Evolutionary conservation across 2,113 vertebrate species (phyloP), one percentile per base, ranked within the genome.

Genomic region (Ammodytes dubius): DNA sequence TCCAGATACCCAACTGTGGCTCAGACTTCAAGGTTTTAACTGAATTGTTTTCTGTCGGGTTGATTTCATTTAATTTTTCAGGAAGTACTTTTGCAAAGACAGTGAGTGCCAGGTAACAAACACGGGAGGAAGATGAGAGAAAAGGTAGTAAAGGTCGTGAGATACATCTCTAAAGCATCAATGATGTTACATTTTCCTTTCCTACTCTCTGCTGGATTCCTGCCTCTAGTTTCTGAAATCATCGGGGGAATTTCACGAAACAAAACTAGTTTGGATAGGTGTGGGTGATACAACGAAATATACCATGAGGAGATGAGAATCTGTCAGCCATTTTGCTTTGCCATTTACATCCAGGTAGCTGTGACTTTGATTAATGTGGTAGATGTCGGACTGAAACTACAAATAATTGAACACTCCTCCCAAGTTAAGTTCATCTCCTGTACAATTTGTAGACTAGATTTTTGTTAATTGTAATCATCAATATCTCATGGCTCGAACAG

Each of bases 1-100:
- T 68, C 43, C 49, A 60, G 46, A 81, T 80, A 83, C 49, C 56
- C 75, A 81, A 77, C 49, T 59, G 47, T 53, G 52, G 2, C 69
- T 84, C 35, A 61, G 70, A 70, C 74, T 27, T 79, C 5, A 1
- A 1, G 6, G 19, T 17, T 71, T 82, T 42, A 61, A 43, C 75
- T 35, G 42, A 67, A 58, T 72, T 56, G 2, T 42, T 64, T 50
- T 72, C 40, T 19, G 68, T 67, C 75, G 70, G 65, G 19, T 37
- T 79, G 73, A 19, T 50, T 60, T 39, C 9, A 50, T 56, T 64
- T 74, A 5, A 27, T 60, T 45, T 71, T 61, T 42, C 64, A 53
- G 7, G 59, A 50, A 37, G 40, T 8, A 37, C 14, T 67, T 70
- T 64, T 39, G 7, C 39, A 59, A 19, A 74, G 14, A 50, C 50